These are phyloP conservation scores for Festucalex cinctus DNA, from an alignment of 2,113 vertebrate species.

Conservation along the genomic window DNA sequence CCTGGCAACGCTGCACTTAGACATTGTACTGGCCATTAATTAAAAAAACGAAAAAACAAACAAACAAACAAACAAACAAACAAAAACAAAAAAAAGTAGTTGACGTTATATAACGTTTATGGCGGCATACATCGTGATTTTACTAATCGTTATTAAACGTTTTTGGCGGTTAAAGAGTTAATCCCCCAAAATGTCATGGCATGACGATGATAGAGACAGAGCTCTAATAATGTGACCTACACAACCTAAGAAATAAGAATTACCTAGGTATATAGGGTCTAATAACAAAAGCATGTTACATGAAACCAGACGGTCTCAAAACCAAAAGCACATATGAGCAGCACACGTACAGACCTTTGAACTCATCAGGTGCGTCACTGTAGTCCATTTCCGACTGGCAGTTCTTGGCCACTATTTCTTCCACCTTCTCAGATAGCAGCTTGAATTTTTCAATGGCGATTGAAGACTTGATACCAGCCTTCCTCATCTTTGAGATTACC, in stretches of 20 bases:
- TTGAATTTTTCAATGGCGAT: constrained; percentile 99
- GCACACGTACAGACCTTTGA: constrained; percentile 77
- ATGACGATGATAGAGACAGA: not conserved
- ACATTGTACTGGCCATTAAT: no score
- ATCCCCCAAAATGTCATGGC: not conserved
- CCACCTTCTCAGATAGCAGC: constrained; percentile 92
- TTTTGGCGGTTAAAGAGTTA: no score
- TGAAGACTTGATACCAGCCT: constrained; percentile 97
- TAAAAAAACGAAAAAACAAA: no score
- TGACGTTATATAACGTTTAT: no score
- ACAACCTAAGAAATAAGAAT: not conserved
- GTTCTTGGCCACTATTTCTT: constrained; percentile 94
- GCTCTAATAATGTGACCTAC: not conserved
- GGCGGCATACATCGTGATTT: no score
- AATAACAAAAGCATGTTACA: not conserved
- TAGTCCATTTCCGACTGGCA: constrained; percentile 97
- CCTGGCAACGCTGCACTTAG: no score
- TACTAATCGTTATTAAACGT: no score
- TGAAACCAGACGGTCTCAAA: not conserved
- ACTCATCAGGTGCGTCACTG: constrained; percentile 96
- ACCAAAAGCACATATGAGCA: not conserved
- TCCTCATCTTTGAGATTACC: constrained; percentile 97
- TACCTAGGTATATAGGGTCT: not conserved
- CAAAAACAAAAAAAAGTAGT: no score
- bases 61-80: no score